Evolutionary conservation across 1,140 invertebrate species (phyloP), one percentile per base, ranked within the genome.

Genomic region (Tetragnatha versicolor): DNA sequence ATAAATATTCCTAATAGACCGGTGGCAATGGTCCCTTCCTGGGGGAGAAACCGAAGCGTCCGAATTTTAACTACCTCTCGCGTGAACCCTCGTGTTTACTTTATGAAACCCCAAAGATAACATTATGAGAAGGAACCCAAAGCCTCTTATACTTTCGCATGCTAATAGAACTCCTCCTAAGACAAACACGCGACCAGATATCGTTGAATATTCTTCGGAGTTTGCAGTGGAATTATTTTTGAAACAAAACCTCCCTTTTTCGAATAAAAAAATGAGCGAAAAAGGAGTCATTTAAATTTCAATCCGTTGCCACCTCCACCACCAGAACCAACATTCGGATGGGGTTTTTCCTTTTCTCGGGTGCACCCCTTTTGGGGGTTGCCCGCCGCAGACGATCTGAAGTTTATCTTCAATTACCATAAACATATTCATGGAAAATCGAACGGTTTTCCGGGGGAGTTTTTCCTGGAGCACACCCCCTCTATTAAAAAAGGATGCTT

Each of bases 381-480:
- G 20, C 60, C 37, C 12, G 6, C 14, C 22, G n/a, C 9, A 35
- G 12, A 14, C 29, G 27, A 6, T 58, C 53, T 29, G n/a, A 65
- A 65, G 39, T 42, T 51, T 58, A 49, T 49, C 53, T 58, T 72
- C 69, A 72, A 72, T 72, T 72, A 72, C 69, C 69, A 72, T 72
- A 72, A 72, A 72, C 31, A 72, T 72, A 72, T 72, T 72, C 69
- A 72, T 72, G 37, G 49, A 72, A 72, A 72, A 58, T 25, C 60
- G 37, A 14, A 29, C 60, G 17, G 33, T 60, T 31, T 17, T 60
- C 55, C 29, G 27, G 20, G 55, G 35, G n/a, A 33, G 29, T n/a
- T 31, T 51, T 51, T 58, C 55, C 42, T 37, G 58, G n/a, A 17
- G 29, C 37, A 66, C 31, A 47, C 35, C 42, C 25, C 66, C 10